A percentile compares a stretch with the other conserved stretches of the same genome.
Evolutionary conservation across 2,113 vertebrate species (phyloP).

Genomic region (Bubo blakistoni): DNA sequence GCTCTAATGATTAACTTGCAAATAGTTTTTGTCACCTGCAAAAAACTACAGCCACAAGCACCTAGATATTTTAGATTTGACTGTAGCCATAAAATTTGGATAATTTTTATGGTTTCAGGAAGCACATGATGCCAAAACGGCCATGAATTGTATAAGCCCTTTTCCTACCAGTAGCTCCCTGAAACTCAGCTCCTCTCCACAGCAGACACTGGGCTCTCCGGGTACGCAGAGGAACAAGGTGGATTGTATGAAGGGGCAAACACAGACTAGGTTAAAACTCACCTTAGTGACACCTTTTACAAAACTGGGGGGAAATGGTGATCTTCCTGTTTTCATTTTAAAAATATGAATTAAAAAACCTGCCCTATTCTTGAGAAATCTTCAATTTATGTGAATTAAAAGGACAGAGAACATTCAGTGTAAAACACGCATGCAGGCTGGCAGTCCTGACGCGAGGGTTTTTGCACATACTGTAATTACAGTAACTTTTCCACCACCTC

Average conservation of each 20-base stretch:
- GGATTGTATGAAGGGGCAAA: neutral
- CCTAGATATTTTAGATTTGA: neutral
- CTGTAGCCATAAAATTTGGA: neutral
- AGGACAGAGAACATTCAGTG: rapidly evolving
- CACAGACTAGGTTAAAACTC: neutral
- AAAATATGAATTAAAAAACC: neutral
- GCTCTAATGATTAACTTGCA: neutral
- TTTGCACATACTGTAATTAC: neutral
- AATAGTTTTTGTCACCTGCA: neutral
- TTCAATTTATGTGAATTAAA: neutral
- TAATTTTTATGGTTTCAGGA: neutral
- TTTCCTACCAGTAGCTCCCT: neutral
- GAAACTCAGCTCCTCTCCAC: neutral
- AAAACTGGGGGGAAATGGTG: neutral
- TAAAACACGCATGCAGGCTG: neutral
- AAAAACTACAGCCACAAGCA: neutral
- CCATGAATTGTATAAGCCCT: rapidly evolving
- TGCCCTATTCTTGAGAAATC: neutral
- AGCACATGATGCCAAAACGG: neutral
- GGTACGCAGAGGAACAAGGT: neutral
- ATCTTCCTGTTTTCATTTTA: neutral
- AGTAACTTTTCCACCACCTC: neutral
- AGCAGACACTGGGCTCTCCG: rapidly evolving
- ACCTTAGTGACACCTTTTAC: neutral
- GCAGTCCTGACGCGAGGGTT: neutral